These are phyloP conservation scores for Podarcis lilfordi DNA, from an alignment of 2,797 vertebrate species.

Conservation along the genomic window DNA sequence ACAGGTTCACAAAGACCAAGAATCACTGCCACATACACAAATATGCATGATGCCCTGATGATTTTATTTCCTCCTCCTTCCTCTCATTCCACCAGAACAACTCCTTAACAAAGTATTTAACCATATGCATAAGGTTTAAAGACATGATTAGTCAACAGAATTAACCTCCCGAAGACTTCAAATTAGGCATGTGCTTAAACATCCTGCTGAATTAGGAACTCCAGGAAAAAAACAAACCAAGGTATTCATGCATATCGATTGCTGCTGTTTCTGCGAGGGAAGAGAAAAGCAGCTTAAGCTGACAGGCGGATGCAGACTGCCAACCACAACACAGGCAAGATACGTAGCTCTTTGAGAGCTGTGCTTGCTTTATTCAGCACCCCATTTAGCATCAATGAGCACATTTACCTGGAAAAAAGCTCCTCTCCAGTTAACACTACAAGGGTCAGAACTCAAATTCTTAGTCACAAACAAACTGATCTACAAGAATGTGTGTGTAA, in stretches of 20 bases:
- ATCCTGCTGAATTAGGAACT: neutral
- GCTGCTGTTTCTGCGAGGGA: neutral
- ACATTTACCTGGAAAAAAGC: neutral
- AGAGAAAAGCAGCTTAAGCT: neutral
- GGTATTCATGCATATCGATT: neutral
- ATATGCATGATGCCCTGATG: too few relatives aligned
- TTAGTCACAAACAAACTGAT: neutral
- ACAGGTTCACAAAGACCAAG: neutral
- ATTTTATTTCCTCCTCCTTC: neutral
- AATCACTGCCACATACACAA: neutral
- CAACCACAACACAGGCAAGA: neutral
- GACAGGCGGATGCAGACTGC: neutral
- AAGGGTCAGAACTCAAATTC: neutral
- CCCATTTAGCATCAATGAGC: neutral
- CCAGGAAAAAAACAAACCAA: neutral
- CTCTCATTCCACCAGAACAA: neutral
- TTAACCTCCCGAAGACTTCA: slow-evolving; percentile 12
- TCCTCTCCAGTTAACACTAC: neutral
- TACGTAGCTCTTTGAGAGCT: neutral
- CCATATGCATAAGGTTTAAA: slow-evolving; percentile 1
- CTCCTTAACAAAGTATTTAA: neutral
- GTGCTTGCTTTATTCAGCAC: neutral
- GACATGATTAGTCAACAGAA: neutral
- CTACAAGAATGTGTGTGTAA: neutral
- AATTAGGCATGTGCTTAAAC: slow-evolving; percentile 2